A percentile compares a stretch with the other conserved stretches of the same genome.
Evolutionary conservation across 2,797 vertebrate genomes (phyloP).

Genomic region (Rallus crepitans): DNA sequence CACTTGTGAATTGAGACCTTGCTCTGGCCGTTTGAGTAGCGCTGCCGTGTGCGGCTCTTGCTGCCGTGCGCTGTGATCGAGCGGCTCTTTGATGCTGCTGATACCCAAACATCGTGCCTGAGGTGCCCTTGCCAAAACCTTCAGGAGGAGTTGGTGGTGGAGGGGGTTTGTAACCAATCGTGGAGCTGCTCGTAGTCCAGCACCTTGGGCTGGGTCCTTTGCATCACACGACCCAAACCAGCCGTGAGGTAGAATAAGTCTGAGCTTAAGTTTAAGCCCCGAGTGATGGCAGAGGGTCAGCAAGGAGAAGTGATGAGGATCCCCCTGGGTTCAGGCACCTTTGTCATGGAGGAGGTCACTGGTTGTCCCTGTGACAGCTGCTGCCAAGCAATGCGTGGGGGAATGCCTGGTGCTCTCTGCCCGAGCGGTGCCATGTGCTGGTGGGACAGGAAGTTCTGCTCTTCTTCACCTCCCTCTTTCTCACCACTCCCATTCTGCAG

Average conservation of each 20-base stretch:
- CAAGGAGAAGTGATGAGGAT: neutral
- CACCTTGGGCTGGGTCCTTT: neutral
- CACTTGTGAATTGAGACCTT: neutral
- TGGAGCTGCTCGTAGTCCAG: neutral
- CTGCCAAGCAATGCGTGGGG: accelerated
- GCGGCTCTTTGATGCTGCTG: neutral
- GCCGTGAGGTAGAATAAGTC: no score
- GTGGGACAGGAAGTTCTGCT: no score
- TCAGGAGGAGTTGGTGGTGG: accelerated
- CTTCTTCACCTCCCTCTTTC: neutral
- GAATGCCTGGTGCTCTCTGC: neutral
- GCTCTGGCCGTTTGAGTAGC: neutral
- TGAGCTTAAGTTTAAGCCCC: neutral
- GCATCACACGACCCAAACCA: neutral
- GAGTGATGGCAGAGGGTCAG: neutral
- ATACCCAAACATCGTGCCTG: accelerated
- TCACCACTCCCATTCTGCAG: constrained; percentile 49
- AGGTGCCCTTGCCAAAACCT: accelerated
- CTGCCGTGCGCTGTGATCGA: neutral
- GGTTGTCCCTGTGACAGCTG: neutral
- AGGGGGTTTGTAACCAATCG: neutral
- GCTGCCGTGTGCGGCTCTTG: neutral
- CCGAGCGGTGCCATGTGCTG: accelerated
- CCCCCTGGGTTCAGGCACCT: neutral
- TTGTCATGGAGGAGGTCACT: accelerated